Base-by-base conservation (phyloP, 1,140 invertebrate species). In the Melanaphis sacchari region DNA sequence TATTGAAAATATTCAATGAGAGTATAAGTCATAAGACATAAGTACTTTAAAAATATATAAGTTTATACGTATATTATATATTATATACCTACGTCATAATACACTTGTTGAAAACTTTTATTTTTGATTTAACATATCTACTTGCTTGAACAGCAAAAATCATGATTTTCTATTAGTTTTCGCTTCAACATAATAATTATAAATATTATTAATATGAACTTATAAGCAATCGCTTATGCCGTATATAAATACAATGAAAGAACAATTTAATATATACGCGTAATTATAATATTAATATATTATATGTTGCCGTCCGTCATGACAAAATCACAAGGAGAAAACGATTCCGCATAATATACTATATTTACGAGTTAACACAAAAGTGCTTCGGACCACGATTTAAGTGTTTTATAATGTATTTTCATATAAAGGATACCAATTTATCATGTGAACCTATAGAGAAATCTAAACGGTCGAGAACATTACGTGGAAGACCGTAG, bases 381-480 rank as follows among this genome's bases (percentile, higher is more conserved):
- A 46, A 41, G 15, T 8, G 21, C 24, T 88, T n/a, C n/a, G n/a
- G 49, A 88, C 43, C 15, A 11, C 31, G 3, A 46, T 88, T 88
- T 49, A 88, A 88, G 46, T 38, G 87, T 22, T 88, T 88, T 88
- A 52, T 36, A 87, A 87, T 87, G 82, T 85, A 31, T 31, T 59
- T 31, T 59, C 31, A 11, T 31, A 59, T 54, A 9, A 54, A 3
- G 26, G 26, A 3, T 54, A 76, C 15, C 15, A 66, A 36, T 82
- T 82, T 24, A 38, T 40, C 24, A 9, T 82, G 18, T 82, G n/a
- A 7, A 52, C 31, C 22, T 15, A 43, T 87, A 88, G 43, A 49
- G 87, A 88, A 88, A 88, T 88, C 87, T n/a, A 36, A 82, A 38
- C 22, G 6, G 81, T 40, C 21, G n/a, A 49, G 18, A 49, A 9